Percentiles rank a stretch among this genome's conserved stretches.
Conservation (phyloP, 2,888 invertebrate species). For the Drosophila mayaguana region DNA sequence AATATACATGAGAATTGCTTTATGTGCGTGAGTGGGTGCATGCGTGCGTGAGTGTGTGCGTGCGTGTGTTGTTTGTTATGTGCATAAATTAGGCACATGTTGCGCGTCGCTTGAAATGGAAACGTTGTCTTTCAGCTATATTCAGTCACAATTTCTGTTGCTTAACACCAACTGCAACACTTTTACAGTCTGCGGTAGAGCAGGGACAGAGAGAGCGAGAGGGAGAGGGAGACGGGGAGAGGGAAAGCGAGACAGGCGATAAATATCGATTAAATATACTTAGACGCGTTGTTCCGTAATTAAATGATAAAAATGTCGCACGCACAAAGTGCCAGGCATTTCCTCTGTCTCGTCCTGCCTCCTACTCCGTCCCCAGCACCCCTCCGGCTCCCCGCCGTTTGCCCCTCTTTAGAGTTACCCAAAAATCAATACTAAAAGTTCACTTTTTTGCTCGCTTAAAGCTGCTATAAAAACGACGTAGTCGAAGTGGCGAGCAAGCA, state of each 20-base stretch:
- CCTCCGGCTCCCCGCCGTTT: too few species aligned
- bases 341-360: slow-evolving; percentile 1
- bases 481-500: not conserved
- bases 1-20: slow-evolving; percentile 49
- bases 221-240: not conserved
- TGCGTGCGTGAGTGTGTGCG: slow-evolving; percentile 3
- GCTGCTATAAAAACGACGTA: not conserved
- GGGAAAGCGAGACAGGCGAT: not conserved
- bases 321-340: slow-evolving; percentile 26
- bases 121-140: slow-evolving; percentile 36
- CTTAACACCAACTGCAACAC: slow-evolving; percentile 15
- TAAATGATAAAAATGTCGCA: slow-evolving; percentile 49
- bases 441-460: slow-evolving; percentile 8
- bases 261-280: slow-evolving; percentile 45
- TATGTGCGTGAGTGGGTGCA: not conserved
- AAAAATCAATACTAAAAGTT: slow-evolving; percentile 48
- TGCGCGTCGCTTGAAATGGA: slow-evolving; percentile 35
- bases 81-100: slow-evolving; percentile 62
- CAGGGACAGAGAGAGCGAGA: not conserved
- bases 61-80: slow-evolving; percentile 20
- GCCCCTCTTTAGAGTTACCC: not conserved
- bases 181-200: not conserved
- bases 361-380: not conserved
- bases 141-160: slow-evolving; percentile 21
- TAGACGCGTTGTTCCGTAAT: slow-evolving; percentile 33